Evolutionary conservation across 2,113 vertebrate species (phyloP).

Genomic region (Glareola pratincola): DNA sequence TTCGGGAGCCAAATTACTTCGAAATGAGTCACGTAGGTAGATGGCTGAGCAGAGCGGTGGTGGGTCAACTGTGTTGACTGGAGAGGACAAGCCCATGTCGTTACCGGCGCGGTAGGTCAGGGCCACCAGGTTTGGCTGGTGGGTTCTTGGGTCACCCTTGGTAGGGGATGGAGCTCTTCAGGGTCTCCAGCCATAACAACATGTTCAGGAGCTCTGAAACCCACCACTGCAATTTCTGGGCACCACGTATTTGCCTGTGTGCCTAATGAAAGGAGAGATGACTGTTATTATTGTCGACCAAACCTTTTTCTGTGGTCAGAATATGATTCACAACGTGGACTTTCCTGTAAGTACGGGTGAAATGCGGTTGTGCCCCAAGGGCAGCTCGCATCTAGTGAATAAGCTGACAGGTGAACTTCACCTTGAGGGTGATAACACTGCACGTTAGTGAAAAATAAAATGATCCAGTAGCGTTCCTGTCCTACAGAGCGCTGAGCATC

Average conservation of each 20-base stretch:
- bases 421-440: neutral
- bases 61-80: neutral
- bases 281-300: neutral
- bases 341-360: neutral
- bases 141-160: neutral
- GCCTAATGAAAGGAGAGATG: neutral
- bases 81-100: neutral
- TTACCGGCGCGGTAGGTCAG: neutral
- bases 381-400: neutral
- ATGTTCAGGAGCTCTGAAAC: neutral
- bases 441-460: neutral
- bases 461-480: neutral
- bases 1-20: neutral
- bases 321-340: neutral
- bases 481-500: neutral
- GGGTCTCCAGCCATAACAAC: neutral
- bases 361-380: neutral
- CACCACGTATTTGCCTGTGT: neutral
- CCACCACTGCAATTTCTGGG: neutral
- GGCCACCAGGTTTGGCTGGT: neutral
- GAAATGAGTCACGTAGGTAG: neutral
- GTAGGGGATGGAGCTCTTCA: neutral
- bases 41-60: neutral
- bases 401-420: neutral
- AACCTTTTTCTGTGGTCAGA: neutral